phyloP scores from a whole-genome alignment of 2,113 vertebrate species.

The Cephalopholis sonnerati region DNA sequence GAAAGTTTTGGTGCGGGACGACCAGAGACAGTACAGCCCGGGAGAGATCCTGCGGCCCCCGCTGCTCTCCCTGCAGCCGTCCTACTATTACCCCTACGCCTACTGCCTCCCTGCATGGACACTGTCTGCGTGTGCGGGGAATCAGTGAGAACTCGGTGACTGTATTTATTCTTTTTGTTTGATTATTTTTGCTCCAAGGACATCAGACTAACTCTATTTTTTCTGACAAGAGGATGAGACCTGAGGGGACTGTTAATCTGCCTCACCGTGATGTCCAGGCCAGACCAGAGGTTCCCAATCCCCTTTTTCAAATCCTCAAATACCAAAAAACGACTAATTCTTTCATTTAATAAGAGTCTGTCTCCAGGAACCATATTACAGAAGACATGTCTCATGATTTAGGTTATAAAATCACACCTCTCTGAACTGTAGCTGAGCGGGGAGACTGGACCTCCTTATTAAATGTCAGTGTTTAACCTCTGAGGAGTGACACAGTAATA shows the following conservation, averaged over 20 bases:
- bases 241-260: slow-evolving; percentile 44
- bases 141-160: slow-evolving; percentile 78
- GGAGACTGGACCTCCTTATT: slow-evolving; percentile 44
- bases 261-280: slow-evolving; percentile 84
- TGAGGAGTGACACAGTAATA: slow-evolving; percentile 45
- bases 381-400: slow-evolving; percentile 13
- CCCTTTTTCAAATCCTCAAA: slow-evolving; percentile 24
- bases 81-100: slow-evolving; percentile 95
- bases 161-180: slow-evolving; percentile 74
- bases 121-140: slow-evolving; percentile 90
- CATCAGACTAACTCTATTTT: slow-evolving; percentile 40
- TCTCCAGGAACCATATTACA: slow-evolving; percentile 12
- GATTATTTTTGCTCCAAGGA: slow-evolving; percentile 61
- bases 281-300: slow-evolving; percentile 16
- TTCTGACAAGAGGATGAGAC: slow-evolving; percentile 61
- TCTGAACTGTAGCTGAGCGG: slow-evolving; percentile 29
- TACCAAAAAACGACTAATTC: slow-evolving; percentile 6
- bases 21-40: slow-evolving; percentile 97
- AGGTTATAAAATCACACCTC: background rate
- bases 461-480: slow-evolving; percentile 53
- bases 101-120: slow-evolving; percentile 98
- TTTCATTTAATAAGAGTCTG: background rate
- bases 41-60: slow-evolving; percentile 93
- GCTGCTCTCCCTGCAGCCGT: slow-evolving; percentile 91
- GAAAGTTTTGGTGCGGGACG: slow-evolving; percentile 97